Evolutionary conservation across 2,797 vertebrate species (phyloP).

Genomic region (Anableps anableps): DNA sequence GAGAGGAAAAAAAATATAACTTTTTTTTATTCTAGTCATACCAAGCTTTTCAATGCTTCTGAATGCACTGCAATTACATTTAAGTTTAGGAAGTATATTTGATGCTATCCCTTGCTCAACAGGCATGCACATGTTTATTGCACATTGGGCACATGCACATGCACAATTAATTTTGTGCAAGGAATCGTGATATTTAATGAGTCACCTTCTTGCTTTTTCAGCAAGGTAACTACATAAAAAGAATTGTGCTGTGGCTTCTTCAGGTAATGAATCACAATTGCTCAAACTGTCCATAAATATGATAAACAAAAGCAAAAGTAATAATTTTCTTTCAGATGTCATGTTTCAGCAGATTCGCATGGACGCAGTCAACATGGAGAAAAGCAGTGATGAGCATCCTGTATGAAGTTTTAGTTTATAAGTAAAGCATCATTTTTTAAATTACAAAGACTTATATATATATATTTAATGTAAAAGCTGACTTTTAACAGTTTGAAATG

Average conservation of each 20-base stretch:
- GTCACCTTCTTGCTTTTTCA: neutral
- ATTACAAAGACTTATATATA: neutral
- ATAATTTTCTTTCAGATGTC: neutral
- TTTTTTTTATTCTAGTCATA: neutral
- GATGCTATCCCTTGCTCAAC: neutral
- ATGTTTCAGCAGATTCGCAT: neutral
- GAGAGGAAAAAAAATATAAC: neutral
- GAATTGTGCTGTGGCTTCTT: neutral
- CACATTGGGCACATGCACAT: neutral
- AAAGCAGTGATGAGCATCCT: neutral
- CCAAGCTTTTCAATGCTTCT: neutral
- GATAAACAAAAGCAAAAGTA: neutral
- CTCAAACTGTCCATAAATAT: neutral
- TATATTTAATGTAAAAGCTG: neutral
- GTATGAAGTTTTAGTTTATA: neutral
- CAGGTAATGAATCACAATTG: neutral
- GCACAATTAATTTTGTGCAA: neutral
- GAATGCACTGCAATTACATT: neutral
- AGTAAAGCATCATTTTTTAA: neutral
- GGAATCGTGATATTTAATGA: neutral
- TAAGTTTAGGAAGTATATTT: neutral
- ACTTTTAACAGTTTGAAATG: neutral
- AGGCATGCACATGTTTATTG: neutral
- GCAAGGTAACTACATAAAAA: neutral
- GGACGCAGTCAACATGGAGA: neutral